Base-by-base conservation (phyloP, 2,888 invertebrate species). In the Amblyteles armatorius region DNA sequence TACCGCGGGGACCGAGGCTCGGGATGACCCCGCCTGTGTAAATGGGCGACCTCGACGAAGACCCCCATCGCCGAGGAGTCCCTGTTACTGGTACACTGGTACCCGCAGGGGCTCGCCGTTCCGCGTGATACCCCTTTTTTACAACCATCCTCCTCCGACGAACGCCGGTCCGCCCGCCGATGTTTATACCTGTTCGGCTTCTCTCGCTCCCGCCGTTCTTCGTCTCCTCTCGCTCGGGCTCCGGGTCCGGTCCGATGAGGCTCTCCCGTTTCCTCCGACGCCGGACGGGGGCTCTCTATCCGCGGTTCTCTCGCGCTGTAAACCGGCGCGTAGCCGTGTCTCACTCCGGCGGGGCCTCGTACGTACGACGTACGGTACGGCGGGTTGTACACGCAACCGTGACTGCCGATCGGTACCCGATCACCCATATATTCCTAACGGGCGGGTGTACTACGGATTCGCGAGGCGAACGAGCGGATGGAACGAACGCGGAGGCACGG, bases 21-120 rank as follows among this genome's bases (percentile, higher is more conserved):
- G 36, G 88, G 89, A 90, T 93, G 93, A 93, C 93, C 93, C 92
- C 91, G 91, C 90, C 91, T 91, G 91, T 92, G 92, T 91, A 92
- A 92, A 92, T 90, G 92, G 91, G 88, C 90, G 92, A 93, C 92
- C 93, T 92, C 93, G 87, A 86, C 88, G 89, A 87, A 83, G 88
- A 87, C 85, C 87, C 83, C 74, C 68, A 82, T 82, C 74, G 71
- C 84, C 63, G 78, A 63, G 80, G 74, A 79, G 57, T 72, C 73
- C 71, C 63, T 74, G 52, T 63, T 69, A 84, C 80, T 60, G 76
- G 77, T 74, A 86, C 73, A 69, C 79, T 69, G 68, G 87, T 82
- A 89, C 84, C 86, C 87, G 73, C 65, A 67, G 86, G 89, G 89
- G 82, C 88, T 79, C 79, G 77, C 71, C 73, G 48, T 71, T 82